Base-by-base conservation (phyloP, 2,888 invertebrate species). In the Tachina lurida region DNA sequence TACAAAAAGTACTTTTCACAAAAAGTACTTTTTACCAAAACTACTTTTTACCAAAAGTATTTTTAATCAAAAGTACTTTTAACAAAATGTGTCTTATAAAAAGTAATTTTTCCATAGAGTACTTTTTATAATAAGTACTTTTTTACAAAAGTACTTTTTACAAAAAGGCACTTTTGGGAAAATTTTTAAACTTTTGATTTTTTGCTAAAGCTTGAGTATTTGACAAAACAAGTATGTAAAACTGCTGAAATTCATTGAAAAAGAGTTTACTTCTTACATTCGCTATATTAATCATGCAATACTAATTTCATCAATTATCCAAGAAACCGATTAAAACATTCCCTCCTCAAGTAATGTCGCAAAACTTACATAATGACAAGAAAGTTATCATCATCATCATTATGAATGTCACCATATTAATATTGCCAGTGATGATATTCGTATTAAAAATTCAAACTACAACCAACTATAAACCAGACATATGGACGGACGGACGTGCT, bases 321-420 rank as follows among this genome's bases (percentile, higher is more conserved):
- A n/a, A 17, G 15, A 68, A 58, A 41, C 13, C 68, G 47, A 68
- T 58, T 77, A 68, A 49, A 54, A 45, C 47, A 68, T 77, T 77
- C 68, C 65, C 45, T 77, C 19, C 22, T 60, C 60, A 52, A 52
- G 22, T 41, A 22, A 60, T 56, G 68, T 41, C 47, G 49, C 15
- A 47, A 67, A 67, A 68, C 58, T 68, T 77, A 52, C 79, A 63
- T 79, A 79, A 71, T 17, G 71, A 47, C 71, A 56, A 73, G 56
- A 63, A 71, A 63, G 19, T 73, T 49, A 49, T 80, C 39, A 49
- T 31, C 15, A 31, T 31, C 31, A 31, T 31, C 7, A 31, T 52
- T 63, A 62, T 70, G n/a, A 43, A 39, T 70, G 43, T 43, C 43
- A 63, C 31, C 41, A 73, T 31, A 31, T 67, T 56, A 77, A 70